A percentile compares a stretch with the other conserved stretches of the same genome.
phyloP scores from a whole-genome alignment of 2,113 vertebrate species.

The Rhagologus leucostigma region DNA sequence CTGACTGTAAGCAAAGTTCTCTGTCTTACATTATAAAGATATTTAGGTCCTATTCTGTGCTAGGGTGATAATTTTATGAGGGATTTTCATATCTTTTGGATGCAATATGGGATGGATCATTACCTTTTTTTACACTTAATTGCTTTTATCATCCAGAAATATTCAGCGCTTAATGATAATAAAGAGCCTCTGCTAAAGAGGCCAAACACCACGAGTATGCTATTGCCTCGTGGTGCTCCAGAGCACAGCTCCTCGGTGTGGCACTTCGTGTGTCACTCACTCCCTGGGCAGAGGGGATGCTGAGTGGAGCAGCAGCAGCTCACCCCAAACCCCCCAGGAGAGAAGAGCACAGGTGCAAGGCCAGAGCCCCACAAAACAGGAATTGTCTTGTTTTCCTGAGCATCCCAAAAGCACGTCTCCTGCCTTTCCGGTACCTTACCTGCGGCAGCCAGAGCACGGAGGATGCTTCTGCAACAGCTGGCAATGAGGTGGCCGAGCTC shows the following conservation, averaged over 20 bases:
- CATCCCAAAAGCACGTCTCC: not conserved
- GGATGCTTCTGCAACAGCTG: not conserved
- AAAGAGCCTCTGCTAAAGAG: slow-evolving; percentile 14
- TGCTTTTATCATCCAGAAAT: slow-evolving; percentile 53
- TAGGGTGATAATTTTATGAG: slow-evolving; percentile 35
- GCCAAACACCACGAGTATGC: not conserved
- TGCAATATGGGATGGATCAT: slow-evolving; percentile 26
- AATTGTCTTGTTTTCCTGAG: not conserved
- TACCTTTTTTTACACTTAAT: slow-evolving; percentile 54
- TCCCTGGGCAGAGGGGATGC: not conserved
- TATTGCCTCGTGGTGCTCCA: not conserved
- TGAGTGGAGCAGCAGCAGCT: not conserved
- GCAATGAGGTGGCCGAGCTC: not conserved
- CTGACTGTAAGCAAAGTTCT: slow-evolving; percentile 27
- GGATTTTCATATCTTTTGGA: slow-evolving; percentile 43
- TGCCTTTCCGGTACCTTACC: not conserved
- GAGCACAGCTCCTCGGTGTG: accelerated
- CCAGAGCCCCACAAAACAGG: not conserved
- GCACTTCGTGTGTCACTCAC: not conserved
- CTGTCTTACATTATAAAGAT: slow-evolving; percentile 39
- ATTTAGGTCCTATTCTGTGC: slow-evolving; percentile 27
- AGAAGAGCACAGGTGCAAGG: not conserved
- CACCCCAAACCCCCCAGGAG: not conserved
- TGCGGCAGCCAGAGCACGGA: accelerated
- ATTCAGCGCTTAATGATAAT: slow-evolving; percentile 9